Evolutionary conservation across 2,888 invertebrate species (phyloP), one percentile per base, ranked within the genome.

Genomic region (Calliopum simillimum): DNA sequence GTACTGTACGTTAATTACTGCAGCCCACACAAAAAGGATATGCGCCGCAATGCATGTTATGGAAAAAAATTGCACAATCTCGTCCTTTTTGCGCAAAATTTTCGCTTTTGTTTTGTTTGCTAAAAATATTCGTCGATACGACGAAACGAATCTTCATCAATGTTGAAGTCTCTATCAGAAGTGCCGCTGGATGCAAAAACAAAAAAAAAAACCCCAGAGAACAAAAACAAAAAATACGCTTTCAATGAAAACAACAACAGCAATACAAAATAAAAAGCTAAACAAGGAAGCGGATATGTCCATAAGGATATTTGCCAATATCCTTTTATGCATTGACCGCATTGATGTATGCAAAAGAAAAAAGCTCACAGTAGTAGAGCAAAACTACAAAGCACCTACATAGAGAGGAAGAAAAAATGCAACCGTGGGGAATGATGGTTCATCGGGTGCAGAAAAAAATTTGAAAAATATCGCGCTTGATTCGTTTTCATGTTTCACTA

Each of bases 381-480:
- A 12, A 21, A 19, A 19, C 33, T 16, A 19, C 43, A 43, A 33
- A n/a, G 44, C 53, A 55, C 49, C 41, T 21, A 19, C 11, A 13
- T 25, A 4, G 11, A 46, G 41, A 61, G 16, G 43, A 51, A n/a
- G 41, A 44, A 13, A 44, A 33, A 33, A 33, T 33, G 33, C 33
- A 33, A 8, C 33, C 8, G 33, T 6, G 33, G 8, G 33, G 33
- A 33, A 33, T 33, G 23, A 33, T 33, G 23, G 21, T 23, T 55
- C n/a, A n/a, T n/a, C 47, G 49, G 5, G 33, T 2, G 23, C n/a
- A 56, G 58, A 44, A 25, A 19, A 67, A 33, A 55, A 33, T n/a
- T 67, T 68, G 67, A 49, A 62, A 73, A 75, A 75, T 70, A 73
- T 73, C 66, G 70, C 74, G 76, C 76, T 76, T 75, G 75, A 74